Evolutionary conservation across 2,888 invertebrate genomes (phyloP).

Genomic region (Dastarcus helophoroides): DNA sequence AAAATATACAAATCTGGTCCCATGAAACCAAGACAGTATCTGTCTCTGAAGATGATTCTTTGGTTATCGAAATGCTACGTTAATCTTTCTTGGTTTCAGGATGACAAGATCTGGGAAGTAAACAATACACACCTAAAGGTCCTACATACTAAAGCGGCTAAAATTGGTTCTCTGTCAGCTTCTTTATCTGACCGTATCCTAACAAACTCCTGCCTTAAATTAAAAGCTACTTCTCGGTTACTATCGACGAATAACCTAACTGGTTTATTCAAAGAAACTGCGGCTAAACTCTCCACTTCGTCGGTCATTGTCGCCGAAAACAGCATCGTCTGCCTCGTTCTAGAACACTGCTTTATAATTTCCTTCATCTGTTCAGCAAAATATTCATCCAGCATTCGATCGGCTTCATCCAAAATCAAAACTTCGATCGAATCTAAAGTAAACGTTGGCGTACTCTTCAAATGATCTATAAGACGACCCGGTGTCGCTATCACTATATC

Average conservation of each 20-base stretch:
- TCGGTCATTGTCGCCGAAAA: constrained; percentile 99
- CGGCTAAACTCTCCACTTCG: constrained; percentile 85
- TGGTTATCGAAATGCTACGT: no score
- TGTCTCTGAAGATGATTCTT: no score
- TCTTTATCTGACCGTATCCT: constrained; percentile 82
- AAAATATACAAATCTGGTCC: no score
- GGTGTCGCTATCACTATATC: constrained; percentile 98
- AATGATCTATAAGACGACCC: constrained; percentile 93
- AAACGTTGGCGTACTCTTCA: constrained; percentile 91
- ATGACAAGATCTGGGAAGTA: no score
- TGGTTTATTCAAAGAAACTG: constrained; percentile 85
- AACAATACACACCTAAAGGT: constrained; percentile 49
- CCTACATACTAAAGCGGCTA: constrained; percentile 70
- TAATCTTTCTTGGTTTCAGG: no score
- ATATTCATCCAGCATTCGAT: constrained; percentile 93
- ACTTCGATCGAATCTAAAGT: constrained; percentile 84
- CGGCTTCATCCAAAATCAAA: constrained; percentile 66
- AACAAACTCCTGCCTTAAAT: constrained; percentile 92
- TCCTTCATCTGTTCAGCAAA: constrained; percentile 99
- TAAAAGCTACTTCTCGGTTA: constrained; percentile 90
- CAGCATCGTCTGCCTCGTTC: constrained; percentile 87
- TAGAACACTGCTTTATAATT: constrained; percentile 84
- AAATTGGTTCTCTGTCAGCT: constrained; percentile 81
- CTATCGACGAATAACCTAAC: constrained; percentile 93
- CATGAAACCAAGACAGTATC: no score